Base-by-base conservation (phyloP, 1,140 invertebrate genomes). In the Spodoptera frugiperda region DNA sequence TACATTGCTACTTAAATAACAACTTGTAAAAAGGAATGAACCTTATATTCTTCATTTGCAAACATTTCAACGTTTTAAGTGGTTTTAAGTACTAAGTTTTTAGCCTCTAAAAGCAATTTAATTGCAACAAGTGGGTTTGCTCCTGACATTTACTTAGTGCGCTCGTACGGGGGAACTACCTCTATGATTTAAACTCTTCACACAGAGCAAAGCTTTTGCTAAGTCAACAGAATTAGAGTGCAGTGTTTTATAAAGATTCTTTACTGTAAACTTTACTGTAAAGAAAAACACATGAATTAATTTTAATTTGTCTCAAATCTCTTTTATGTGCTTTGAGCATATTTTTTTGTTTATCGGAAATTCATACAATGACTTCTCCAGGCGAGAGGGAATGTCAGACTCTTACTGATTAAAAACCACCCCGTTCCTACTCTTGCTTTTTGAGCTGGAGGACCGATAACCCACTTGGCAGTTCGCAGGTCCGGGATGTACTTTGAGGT, bases 151-250 rank as follows among this genome's bases (percentile, higher is more conserved):
- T 67, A 67, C 17, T 67, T 48, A 49, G 15, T n/a, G 5, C 9
- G 17, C 33, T 39, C 33, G 33, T 17, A 49, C 63, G 44, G 2
- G 46, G 21, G 9, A 25, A 67, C 21, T 49, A 67, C 63, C 44
- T 49, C 11, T 25, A 9, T 15, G 46, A 49, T 67, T 67, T 48
- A 67, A 65, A 65, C 46, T 67, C 44, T 67, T 65, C 46, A 17
- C 44, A 49, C 63, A 49, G 48, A 49, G 63, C n/a, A 25, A 39
- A 15, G 54, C 21, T 61, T 33, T 30, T 39, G 33, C n/a, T 44
- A 44, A 44, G 15, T 61, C 33, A 10, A 44, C 59, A 63, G 12
- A 15, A 33, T 19, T n/a, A 63, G 14, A 67, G 63, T 49, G 63
- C 19, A 49, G 44, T 48, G n/a, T 30, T 25, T 49, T 46, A 6